Base-by-base conservation (phyloP, 1,140 invertebrate species). In the Euschistus heros region DNA sequence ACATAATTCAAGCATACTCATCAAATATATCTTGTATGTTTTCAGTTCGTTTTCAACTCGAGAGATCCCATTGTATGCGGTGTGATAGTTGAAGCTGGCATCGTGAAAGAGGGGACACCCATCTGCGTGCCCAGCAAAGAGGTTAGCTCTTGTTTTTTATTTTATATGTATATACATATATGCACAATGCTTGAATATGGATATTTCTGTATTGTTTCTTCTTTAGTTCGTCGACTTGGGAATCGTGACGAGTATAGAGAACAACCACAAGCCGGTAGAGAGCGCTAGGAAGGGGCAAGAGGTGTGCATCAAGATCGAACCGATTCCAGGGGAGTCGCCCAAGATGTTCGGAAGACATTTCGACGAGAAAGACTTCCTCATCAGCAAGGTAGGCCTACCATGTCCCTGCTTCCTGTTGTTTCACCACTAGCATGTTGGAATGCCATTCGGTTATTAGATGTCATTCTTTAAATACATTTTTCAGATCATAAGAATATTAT, bases 261-360 rank as follows among this genome's bases (percentile, higher is more conserved):
- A 81, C 68, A 91, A 91, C 78, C 87, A 87, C 80, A 84, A 98
- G 84, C 76, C 91, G 76, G 86, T 98, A 66, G 95, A 98, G 62
- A 81, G 81, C 10, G 97, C 96, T 0, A 83, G 92, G 62, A 95
- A 95, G 78, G 97, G 97, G 3, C 89, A 94, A 76, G 97, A 99
- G 79, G 94, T 99, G 13, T 99, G 96, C 78, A 87, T 99, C 68
- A 99, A 99, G 81, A 98, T 99, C 68, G 95, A 98, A 69, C 87
- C 94, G 4, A 85, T 93, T 44, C 88, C 94, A 17, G 96, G 96
- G 0, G 94, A 99, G 76, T 86, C 95, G 30, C 97, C 97, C 1
- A 99, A 98, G 79, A 90, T 99, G 86, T 96, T 89, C 76, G 97
- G 97, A 0, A 80, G 97, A 67, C 97, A 99, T 79, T 99, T 99